These are phyloP conservation scores for Eumerus sabulonum DNA, from an alignment of 2,888 invertebrate genomes.

Conservation along the genomic window DNA sequence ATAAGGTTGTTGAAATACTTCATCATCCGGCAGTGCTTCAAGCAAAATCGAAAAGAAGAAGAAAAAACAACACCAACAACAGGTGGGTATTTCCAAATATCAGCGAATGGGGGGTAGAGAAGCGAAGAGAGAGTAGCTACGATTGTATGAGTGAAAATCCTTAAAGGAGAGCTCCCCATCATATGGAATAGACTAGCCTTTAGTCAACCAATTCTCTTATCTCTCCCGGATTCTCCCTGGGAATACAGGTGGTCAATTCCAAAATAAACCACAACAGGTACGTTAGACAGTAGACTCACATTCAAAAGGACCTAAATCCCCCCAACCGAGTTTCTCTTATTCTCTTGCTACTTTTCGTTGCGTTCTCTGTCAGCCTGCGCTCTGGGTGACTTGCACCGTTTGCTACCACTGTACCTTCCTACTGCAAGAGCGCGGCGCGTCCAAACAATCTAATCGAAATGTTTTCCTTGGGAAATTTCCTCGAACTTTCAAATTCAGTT, in stretches of 20 bases:
- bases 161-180: too few species aligned
- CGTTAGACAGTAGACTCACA: not conserved
- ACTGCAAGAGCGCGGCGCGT: slow-evolving; percentile 17
- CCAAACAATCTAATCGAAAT: slow-evolving; percentile 6
- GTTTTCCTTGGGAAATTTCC: slow-evolving; percentile 50
- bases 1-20: too few species aligned
- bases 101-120: too few species aligned
- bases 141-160: too few species aligned
- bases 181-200: too few species aligned
- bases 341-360: slow-evolving; percentile 7
- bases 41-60: not conserved
- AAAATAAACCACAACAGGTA: slow-evolving; percentile 50
- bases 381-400: slow-evolving; percentile 45
- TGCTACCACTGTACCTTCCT: slow-evolving; percentile 25
- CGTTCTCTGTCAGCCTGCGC: slow-evolving; percentile 36
- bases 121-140: too few species aligned
- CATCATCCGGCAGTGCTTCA: too few species aligned
- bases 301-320: slow-evolving; percentile 37
- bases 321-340: slow-evolving; percentile 8
- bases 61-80: not conserved
- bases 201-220: slow-evolving; percentile 13
- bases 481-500: slow-evolving; percentile 66
- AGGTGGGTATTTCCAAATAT: too few species aligned
- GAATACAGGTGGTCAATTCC: not conserved
- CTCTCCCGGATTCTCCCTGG: slow-evolving; percentile 45